Conservation (phyloP, 1,140 invertebrate genomes). For the Bombus balteatus region DNA sequence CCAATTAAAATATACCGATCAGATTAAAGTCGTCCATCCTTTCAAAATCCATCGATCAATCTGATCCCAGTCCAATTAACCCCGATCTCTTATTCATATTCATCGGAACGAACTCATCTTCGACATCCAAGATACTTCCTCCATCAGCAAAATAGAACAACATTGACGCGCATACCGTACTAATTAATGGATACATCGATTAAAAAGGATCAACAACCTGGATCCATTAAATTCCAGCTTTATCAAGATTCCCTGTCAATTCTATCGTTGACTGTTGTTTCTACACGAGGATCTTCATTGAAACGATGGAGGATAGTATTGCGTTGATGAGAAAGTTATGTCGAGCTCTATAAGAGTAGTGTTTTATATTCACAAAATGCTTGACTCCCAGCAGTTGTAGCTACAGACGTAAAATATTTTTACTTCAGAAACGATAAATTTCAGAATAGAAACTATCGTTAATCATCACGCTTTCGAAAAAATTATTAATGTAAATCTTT, state of each 20-base stretch:
- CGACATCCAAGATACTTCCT: not conserved
- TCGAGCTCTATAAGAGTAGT: no score
- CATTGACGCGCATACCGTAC: not conserved
- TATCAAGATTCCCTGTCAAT: not conserved
- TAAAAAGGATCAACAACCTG: not conserved
- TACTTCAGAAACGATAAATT: no score
- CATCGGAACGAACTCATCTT: no score
- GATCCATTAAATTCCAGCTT: no score
- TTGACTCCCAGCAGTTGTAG: no score
- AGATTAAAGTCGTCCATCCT: not conserved
- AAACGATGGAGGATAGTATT: not conserved
- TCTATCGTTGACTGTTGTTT: not conserved
- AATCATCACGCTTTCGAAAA: no score
- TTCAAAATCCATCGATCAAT: not conserved
- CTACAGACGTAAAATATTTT: no score
- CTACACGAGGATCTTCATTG: not conserved
- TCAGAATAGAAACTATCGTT: no score
- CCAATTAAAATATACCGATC: not conserved
- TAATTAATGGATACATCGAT: not conserved
- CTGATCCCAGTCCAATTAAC: not conserved
- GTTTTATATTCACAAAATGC: no score
- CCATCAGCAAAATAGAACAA: not conserved
- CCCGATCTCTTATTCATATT: not conserved
- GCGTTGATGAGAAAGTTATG: no score
- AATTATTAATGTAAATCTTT: no score